A percentile compares a stretch with the other conserved stretches of the same genome.
phyloP scores from a whole-genome alignment of 2,113 vertebrate species.

The Hippocampus barbouri region DNA sequence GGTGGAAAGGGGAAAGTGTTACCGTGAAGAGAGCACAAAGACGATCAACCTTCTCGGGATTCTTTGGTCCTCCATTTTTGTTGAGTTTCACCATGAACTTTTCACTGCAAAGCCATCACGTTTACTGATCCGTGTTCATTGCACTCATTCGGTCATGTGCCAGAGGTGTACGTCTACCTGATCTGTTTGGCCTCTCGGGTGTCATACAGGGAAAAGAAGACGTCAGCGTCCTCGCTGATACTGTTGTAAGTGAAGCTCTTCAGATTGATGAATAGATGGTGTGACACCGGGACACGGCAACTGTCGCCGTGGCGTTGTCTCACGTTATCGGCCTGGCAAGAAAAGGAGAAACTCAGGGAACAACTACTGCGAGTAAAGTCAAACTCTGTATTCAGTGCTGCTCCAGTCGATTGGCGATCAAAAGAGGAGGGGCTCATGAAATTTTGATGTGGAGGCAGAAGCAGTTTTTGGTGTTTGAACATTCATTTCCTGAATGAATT shows the following conservation, averaged over 20 bases:
- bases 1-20: slow-evolving; percentile 20
- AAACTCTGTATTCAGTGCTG: slow-evolving; percentile 2
- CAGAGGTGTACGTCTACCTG: slow-evolving; percentile 71
- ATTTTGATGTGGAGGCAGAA: neutral
- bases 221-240: slow-evolving; percentile 92
- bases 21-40: slow-evolving; percentile 95
- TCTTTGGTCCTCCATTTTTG: slow-evolving; percentile 94
- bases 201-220: slow-evolving; percentile 92
- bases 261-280: slow-evolving; percentile 93
- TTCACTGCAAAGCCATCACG: slow-evolving; percentile 79
- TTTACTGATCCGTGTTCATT: slow-evolving; percentile 19
- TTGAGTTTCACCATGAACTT: slow-evolving; percentile 96
- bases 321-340: slow-evolving; percentile 80
- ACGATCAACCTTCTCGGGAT: slow-evolving; percentile 92
- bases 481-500: neutral
- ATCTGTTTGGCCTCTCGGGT: slow-evolving; percentile 92
- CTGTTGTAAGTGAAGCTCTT: slow-evolving; percentile 98
- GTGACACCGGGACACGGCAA: slow-evolving; percentile 86
- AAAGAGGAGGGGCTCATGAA: neutral
- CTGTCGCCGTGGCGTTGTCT: slow-evolving; percentile 86
- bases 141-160: neutral
- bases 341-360: slow-evolving; percentile 30
- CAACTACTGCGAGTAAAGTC: slow-evolving; percentile 5
- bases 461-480: neutral
- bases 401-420: neutral